These are phyloP conservation scores for Phortica magna DNA, from an alignment of 2,888 invertebrate genomes.

Conservation along the genomic window DNA sequence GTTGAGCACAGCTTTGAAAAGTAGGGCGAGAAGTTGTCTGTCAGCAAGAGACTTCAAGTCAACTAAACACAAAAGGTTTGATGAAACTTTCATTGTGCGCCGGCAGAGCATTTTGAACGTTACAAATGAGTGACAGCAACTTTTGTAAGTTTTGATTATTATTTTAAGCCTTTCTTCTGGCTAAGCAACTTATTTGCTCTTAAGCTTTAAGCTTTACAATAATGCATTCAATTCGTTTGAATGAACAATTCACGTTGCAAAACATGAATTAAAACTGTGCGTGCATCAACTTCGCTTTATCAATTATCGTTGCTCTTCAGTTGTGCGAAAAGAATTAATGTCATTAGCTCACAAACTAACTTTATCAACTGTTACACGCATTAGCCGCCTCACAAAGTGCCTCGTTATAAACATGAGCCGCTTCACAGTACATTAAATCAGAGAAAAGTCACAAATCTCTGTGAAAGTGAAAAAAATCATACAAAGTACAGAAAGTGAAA, in stretches of 20 bases:
- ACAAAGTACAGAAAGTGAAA: conserved; percentile 30
- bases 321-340: neutral
- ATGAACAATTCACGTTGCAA: neutral
- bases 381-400: too few relatives aligned
- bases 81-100: neutral
- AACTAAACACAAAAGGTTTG: neutral
- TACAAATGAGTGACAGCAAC: neutral
- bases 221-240: neutral
- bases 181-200: neutral
- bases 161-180: neutral
- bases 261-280: neutral
- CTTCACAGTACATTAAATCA: conserved; percentile 62
- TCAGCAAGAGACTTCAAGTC: neutral
- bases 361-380: too few relatives aligned
- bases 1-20: neutral
- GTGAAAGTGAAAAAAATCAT: conserved; percentile 39
- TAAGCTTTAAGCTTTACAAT: neutral
- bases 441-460: conserved; percentile 39
- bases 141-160: neutral
- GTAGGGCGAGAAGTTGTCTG: neutral
- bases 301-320: neutral
- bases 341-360: neutral
- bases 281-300: neutral
- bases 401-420: conserved; percentile 12
- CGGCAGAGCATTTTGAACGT: neutral